A percentile compares a stretch with the other conserved stretches of the same genome.
These are phyloP conservation scores for Xyliphius kryptos DNA, from an alignment of 2,113 vertebrate genomes.

Conservation along the genomic window DNA sequence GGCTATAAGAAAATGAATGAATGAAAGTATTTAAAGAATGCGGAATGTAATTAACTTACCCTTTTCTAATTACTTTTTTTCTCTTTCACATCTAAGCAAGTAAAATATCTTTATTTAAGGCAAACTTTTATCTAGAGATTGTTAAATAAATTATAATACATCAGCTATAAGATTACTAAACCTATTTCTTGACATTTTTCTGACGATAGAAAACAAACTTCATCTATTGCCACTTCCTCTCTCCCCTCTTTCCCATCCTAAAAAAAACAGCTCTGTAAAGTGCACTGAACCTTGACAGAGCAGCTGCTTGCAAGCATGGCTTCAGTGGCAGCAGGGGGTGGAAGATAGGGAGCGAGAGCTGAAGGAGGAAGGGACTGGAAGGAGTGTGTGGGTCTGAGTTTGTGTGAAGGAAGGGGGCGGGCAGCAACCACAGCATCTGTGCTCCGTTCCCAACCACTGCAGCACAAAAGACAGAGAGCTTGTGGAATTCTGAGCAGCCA, in stretches of 20 bases:
- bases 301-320: constrained; percentile 50
- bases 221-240: background rate
- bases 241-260: constrained; percentile 1
- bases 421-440: constrained; percentile 50
- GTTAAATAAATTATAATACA: no score
- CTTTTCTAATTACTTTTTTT: no score
- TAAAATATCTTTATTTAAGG: no score
- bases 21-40: no score
- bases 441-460: constrained; percentile 42
- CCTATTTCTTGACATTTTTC: no score
- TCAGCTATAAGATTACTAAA: no score
- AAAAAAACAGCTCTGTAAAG: constrained; percentile 29
- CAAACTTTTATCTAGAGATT: no score
- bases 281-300: constrained; percentile 37
- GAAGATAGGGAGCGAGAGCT: constrained; percentile 22
- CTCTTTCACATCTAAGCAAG: no score
- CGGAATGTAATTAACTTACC: no score
- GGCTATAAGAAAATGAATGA: no score
- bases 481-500: constrained; percentile 44
- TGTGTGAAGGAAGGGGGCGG: constrained; percentile 11
- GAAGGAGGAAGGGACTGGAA: constrained; percentile 21
- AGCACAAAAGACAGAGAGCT: constrained; percentile 44
- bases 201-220: constrained; percentile 14
- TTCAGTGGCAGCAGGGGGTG: constrained; percentile 28
- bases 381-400: no score